Conservation (phyloP, 2,797 vertebrate genomes). For the Alauda arvensis region DNA sequence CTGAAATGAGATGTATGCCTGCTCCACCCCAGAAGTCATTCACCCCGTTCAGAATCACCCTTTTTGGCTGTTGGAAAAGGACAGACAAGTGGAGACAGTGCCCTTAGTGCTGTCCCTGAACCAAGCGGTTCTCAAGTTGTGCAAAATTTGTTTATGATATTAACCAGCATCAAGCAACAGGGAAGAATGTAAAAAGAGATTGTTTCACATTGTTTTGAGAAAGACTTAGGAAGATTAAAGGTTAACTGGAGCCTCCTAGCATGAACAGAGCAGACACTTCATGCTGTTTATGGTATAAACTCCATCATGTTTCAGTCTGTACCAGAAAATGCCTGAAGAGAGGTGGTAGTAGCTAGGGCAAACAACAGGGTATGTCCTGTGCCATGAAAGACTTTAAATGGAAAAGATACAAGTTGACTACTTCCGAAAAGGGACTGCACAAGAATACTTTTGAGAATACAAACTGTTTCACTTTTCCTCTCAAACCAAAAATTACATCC, state of each 20-base stretch:
- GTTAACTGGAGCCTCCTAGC: neutral
- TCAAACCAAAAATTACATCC: neutral
- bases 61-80: neutral
- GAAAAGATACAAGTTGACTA: neutral
- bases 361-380: neutral
- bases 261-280: neutral
- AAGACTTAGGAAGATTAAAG: conserved; percentile 17
- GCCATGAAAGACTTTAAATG: neutral
- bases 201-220: conserved; percentile 12
- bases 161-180: neutral
- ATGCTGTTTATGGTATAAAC: conserved; percentile 24
- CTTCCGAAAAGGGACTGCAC: neutral
- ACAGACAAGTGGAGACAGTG: neutral
- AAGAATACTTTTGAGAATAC: neutral
- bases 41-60: neutral
- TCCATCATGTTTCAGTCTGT: neutral
- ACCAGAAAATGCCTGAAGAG: neutral
- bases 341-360: neutral
- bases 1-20: neutral
- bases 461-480: neutral
- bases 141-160: neutral
- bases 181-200: neutral
- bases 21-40: neutral
- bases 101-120: neutral
- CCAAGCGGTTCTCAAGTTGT: neutral